Conservation (phyloP, 2,888 invertebrate genomes). For the Hypsopygia costalis region DNA sequence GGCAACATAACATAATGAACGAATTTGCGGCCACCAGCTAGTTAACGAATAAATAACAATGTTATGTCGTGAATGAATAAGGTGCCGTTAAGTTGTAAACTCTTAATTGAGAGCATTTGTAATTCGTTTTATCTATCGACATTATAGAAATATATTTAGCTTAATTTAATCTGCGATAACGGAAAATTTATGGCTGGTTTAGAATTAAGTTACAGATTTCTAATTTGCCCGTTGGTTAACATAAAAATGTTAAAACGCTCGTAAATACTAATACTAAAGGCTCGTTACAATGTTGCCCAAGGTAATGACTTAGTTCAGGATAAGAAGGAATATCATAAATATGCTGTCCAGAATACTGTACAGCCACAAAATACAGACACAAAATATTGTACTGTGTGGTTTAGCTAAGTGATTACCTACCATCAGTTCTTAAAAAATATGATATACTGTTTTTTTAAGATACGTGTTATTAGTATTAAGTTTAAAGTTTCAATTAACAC, state of each 20-base stretch:
- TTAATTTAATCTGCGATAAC: conserved; percentile 11
- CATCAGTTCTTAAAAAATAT: no score
- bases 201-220: conserved; percentile 3
- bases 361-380: no score
- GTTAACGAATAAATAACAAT: neutral
- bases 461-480: no score
- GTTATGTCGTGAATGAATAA: conserved; percentile 4
- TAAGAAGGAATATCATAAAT: neutral
- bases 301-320: neutral
- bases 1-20: no score
- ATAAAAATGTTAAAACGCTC: conserved; percentile 12
- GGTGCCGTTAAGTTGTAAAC: conserved; percentile 10
- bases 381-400: no score
- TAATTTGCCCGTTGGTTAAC: conserved; percentile 1
- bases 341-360: neutral
- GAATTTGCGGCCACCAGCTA: neutral
- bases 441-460: no score
- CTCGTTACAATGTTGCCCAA: neutral
- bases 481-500: no score
- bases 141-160: conserved; percentile 3
- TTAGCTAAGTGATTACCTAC: no score
- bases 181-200: conserved; percentile 1
- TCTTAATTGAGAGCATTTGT: neutral
- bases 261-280: conserved; percentile 7
- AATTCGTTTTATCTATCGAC: conserved; percentile 4